Evolutionary conservation across 1,140 invertebrate species (phyloP).

Genomic region (Pseudomyrmex pallidus): DNA sequence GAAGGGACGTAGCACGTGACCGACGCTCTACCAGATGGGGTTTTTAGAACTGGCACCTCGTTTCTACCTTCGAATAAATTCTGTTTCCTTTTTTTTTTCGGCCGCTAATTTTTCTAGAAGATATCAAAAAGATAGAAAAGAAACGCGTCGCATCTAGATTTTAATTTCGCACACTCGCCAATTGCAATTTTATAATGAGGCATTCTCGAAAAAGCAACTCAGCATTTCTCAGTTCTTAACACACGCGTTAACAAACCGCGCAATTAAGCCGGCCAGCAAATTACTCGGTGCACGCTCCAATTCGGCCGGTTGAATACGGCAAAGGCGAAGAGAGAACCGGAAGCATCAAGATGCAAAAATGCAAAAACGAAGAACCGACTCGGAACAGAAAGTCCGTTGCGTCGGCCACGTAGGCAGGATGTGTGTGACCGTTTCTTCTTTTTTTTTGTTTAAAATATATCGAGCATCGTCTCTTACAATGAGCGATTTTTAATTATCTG

Average conservation of each 20-base stretch:
- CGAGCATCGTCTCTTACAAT: too few species aligned
- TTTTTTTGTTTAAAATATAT: neutral
- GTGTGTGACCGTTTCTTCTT: neutral
- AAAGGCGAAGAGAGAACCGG: slow-evolving; percentile 44
- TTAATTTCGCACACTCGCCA: slow-evolving; percentile 11
- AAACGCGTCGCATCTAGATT: neutral
- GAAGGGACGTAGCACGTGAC: slow-evolving; percentile 65
- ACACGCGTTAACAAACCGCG: slow-evolving; percentile 45
- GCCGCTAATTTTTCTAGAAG: neutral
- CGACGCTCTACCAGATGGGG: slow-evolving; percentile 47
- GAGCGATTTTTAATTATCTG: too few species aligned
- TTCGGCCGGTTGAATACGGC: slow-evolving; percentile 41
- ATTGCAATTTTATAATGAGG: neutral
- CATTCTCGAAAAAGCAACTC: slow-evolving; percentile 36
- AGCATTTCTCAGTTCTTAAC: neutral
- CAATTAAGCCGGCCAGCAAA: slow-evolving; percentile 54
- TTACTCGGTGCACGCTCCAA: slow-evolving; percentile 54
- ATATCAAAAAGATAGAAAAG: neutral
- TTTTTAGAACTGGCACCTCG: slow-evolving; percentile 34
- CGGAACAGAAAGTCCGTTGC: slow-evolving; percentile 38
- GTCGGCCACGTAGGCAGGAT: slow-evolving; percentile 12
- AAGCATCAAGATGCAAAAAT: slow-evolving; percentile 58
- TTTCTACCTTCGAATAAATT: neutral
- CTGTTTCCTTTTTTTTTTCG: too few species aligned
- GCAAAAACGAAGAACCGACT: slow-evolving; percentile 49